Evolutionary conservation across 2,888 invertebrate genomes (phyloP).

Genomic region (Dasypogon diadema): DNA sequence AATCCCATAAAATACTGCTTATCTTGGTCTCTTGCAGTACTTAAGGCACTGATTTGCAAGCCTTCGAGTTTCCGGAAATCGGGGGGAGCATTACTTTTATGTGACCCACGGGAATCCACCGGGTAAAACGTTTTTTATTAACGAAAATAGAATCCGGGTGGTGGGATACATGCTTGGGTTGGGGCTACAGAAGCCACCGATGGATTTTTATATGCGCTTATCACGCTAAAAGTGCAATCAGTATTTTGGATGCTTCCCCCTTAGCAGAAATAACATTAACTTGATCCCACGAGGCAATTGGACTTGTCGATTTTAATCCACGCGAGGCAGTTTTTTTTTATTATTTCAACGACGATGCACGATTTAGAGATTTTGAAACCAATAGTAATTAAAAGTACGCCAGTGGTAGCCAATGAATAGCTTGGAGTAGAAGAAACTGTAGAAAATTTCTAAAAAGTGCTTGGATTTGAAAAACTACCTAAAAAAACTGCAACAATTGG

Average conservation of each 20-base stretch:
- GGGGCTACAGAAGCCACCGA: slow-evolving; percentile 3
- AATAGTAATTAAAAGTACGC: no score
- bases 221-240: slow-evolving; percentile 51
- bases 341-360: no score
- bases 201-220: slow-evolving; percentile 53
- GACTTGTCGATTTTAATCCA: no score
- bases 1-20: slow-evolving; percentile 61
- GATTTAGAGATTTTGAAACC: no score
- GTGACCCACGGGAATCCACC: slow-evolving; percentile 54
- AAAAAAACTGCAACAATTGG: no score
- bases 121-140: slow-evolving; percentile 57
- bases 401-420: no score
- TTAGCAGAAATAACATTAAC: not conserved
- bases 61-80: slow-evolving; percentile 39
- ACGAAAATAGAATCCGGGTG: slow-evolving; percentile 52
- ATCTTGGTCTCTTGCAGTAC: slow-evolving; percentile 57
- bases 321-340: no score
- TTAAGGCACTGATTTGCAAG: slow-evolving; percentile 50
- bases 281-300: not conserved
- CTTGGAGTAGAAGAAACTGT: no score
- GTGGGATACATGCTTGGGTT: no score
- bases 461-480: no score
- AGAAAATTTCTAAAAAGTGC: no score
- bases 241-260: not conserved
- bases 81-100: slow-evolving; percentile 56